phyloP scores from a whole-genome alignment of 2,888 invertebrate genomes.

The Eutolmus rufibarbis region DNA sequence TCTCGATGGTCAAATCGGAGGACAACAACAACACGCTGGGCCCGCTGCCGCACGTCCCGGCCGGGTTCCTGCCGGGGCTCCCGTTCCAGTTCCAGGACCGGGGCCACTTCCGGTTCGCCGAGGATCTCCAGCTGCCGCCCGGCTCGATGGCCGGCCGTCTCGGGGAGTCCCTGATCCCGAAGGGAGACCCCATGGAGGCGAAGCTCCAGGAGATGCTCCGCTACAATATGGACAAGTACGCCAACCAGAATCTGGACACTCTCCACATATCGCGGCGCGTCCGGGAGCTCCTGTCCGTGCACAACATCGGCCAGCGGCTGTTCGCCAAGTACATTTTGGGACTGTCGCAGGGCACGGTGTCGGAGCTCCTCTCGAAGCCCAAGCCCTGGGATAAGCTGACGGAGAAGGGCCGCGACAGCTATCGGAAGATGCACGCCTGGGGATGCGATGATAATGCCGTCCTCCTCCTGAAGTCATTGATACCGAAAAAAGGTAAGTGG shows the following conservation, averaged over 20 bases:
- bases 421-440: constrained; percentile 99
- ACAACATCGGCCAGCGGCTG: constrained; percentile 97
- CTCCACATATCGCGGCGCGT: constrained; percentile 91
- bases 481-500: constrained; percentile 94
- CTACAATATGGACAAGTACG: constrained; percentile 96
- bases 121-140: constrained; percentile 79
- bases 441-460: constrained; percentile 97
- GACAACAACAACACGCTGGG: constrained; percentile 64
- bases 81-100: constrained; percentile 86
- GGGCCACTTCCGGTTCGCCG: constrained; percentile 82
- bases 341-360: constrained; percentile 96
- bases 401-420: constrained; percentile 98
- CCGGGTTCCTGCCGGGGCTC: constrained; percentile 62
- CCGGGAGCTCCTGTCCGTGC: constrained; percentile 90
- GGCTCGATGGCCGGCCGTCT: constrained; percentile 84
- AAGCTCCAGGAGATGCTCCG: constrained; percentile 90
- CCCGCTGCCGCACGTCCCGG: constrained; percentile 60
- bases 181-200: constrained; percentile 93
- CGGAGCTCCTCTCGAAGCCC: constrained; percentile 96
- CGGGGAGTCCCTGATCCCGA: constrained; percentile 90
- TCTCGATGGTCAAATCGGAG: constrained; percentile 64
- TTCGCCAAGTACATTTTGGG: constrained; percentile 99
- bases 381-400: constrained; percentile 99
- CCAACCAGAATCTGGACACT: constrained; percentile 93
- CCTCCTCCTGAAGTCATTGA: constrained; percentile 95